Evolutionary conservation across 1,140 invertebrate genomes (phyloP), one percentile per base, ranked within the genome.

Genomic region (Mya arenaria): DNA sequence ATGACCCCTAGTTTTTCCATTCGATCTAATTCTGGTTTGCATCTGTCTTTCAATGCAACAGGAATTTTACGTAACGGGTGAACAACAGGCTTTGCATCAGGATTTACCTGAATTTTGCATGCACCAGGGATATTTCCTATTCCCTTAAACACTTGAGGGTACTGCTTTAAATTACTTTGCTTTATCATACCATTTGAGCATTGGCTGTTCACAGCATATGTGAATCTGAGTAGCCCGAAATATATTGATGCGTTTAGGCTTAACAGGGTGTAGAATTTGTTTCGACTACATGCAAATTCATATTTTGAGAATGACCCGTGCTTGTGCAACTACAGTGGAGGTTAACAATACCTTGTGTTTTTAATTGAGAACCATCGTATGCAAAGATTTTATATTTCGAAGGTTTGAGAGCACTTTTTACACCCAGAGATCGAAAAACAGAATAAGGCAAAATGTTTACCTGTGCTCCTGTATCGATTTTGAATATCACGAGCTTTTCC

Each of bases 11-110:
- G 3, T 52, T 77, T 32, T 71, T 82, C 68, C 81, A 89, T 87
- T 19, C 72, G 63, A 4, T 84, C 71, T 1, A 85, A 73, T 78
- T 86, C 82, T 28, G 37, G 37, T 56, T 83, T 65, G 10, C 86
- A 37, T 82, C 83, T 55, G 13, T 82, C 68, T 8, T 55, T 58
- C 8, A 85, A 39, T 15, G 82, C 74, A 28, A 78, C 88, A 86
- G 90, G 89, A 6, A 91, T 75, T 65, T 83, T 86, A 52, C 85
- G 84, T 32, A 77, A 80, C 4, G 85, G 83, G 63, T 89, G 87
- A 0, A 88, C 66, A 36, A 88, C 86, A 0, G 88, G 87, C 19
- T 75, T 66, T 28, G 82, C 62, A 0, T 89, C 84, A 52, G 48
- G 48, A 52, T 52, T 23, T 48, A 90, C 23, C 71, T 89, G 48